Evolutionary conservation across 2,888 invertebrate species (phyloP), one percentile per base, ranked within the genome.

Genomic region (Flexamia atlantica): DNA sequence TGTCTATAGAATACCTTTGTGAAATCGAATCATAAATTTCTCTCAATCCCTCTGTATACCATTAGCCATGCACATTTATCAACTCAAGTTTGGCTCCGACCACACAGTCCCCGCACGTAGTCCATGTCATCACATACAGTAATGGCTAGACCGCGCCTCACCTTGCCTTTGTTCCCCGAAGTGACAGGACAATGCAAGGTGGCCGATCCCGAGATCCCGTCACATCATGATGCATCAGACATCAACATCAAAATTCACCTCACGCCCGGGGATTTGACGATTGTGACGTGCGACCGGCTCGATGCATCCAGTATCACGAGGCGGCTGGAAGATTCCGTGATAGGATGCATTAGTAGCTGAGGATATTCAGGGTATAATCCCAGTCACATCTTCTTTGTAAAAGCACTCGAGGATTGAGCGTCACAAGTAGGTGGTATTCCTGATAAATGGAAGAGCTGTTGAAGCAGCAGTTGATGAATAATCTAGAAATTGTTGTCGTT

Each of bases 111-210:
- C 30, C 28, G 28, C 28, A 64, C 57, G 20, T 64, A 20, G 46
- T 10, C 53, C 2, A 0, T 64, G 64, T 30, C 64, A 20, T 64
- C 12, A 17, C 30, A 57, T 23, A 28, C 64, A 64, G 30, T 64
- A 64, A 64, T 64, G 64, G 64, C 30, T 30, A 3, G 57, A 23
- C 57, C 23, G 50, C 50, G 50, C 50, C 20, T 53, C 12, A 14
- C 46, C 46, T 14, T 12, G 4, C 17, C 64, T 64, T 64, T 64
- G 64, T 64, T 25, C 64, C 17, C 64, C 64, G 28, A 20, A 30
- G 64, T 64, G 64, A 64, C 64, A 30, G 64, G 64, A 64, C 64
- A 64, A 64, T 28, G 64, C 64, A 28, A 64, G 64, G 64, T 64
- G 64, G 64, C 64, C 14, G 64, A 64, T 64, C 64, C 28, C 0